phyloP scores from a whole-genome alignment of 2,113 vertebrate genomes.

The Camelus dromedarius region DNA sequence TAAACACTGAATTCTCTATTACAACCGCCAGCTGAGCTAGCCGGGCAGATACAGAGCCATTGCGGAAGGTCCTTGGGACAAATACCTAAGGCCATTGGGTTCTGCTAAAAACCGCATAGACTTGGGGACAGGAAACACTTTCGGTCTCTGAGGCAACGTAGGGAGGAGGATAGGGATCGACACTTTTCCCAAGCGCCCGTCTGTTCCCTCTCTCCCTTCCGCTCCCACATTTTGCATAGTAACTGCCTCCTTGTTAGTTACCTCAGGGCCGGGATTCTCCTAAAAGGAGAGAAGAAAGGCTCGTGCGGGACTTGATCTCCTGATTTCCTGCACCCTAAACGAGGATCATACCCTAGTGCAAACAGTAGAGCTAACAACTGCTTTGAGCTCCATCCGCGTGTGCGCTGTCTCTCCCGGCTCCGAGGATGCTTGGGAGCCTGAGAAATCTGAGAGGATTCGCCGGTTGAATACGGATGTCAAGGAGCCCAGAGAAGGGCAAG shows the following conservation, averaged over 20 bases:
- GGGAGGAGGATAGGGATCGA: neutral
- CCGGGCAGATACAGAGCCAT: slow-evolving; percentile 77
- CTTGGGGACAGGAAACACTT: neutral
- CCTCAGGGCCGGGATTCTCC: neutral
- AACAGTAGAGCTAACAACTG: neutral
- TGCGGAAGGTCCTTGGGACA: neutral
- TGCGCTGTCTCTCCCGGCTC: neutral
- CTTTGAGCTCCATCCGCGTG: neutral
- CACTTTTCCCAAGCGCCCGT: neutral
- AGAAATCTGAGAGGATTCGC: neutral
- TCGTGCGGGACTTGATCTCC: neutral
- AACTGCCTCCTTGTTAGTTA: neutral
- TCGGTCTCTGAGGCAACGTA: neutral
- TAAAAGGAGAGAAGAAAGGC: neutral
- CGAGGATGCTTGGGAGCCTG: fast-evolving
- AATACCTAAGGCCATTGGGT: neutral
- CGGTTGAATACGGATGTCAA: fast-evolving
- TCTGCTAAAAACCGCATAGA: neutral
- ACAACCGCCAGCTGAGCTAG: slow-evolving; percentile 96
- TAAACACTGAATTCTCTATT: slow-evolving; percentile 84
- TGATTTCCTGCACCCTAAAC: neutral
- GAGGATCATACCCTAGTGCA: neutral
- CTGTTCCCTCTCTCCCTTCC: neutral
- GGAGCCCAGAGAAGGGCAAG: fast-evolving
- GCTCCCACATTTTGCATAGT: neutral